phyloP scores from a whole-genome alignment of 2,113 vertebrate species.

The Dendropsophus ebraccatus region DNA sequence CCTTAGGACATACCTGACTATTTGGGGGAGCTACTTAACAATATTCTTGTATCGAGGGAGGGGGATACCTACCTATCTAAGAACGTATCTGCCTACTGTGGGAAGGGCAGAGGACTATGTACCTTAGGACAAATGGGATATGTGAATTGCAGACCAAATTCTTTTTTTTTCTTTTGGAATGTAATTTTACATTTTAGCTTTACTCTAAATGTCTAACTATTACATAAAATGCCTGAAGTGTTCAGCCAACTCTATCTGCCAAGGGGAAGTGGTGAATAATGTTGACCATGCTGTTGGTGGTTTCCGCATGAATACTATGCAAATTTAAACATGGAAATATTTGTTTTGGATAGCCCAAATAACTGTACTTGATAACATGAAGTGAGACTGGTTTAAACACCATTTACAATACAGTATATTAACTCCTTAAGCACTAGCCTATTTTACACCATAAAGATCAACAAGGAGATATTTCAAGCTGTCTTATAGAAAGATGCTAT shows the following conservation, averaged over 20 bases:
- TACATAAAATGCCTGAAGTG: neutral
- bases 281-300: neutral
- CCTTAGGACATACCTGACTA: too few species aligned
- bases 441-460: too few species aligned
- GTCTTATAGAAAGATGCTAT: too few species aligned
- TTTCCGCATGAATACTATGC: slow-evolving; percentile 15
- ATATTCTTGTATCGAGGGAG: too few species aligned
- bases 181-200: neutral
- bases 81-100: too few species aligned
- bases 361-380: slow-evolving; percentile 2
- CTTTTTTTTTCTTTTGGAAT: neutral
- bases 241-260: neutral
- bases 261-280: slow-evolving; percentile 10
- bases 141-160: neutral
- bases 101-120: too few species aligned
- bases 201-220: neutral
- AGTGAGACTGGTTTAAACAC: neutral
- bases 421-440: too few species aligned
- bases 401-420: neutral
- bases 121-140: neutral
- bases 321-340: neutral
- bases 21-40: too few species aligned
- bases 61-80: too few species aligned
- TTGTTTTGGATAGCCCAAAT: neutral
- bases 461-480: too few species aligned